Base-by-base conservation (phyloP, 2,888 invertebrate species). In the Nephrotoma appendiculata region DNA sequence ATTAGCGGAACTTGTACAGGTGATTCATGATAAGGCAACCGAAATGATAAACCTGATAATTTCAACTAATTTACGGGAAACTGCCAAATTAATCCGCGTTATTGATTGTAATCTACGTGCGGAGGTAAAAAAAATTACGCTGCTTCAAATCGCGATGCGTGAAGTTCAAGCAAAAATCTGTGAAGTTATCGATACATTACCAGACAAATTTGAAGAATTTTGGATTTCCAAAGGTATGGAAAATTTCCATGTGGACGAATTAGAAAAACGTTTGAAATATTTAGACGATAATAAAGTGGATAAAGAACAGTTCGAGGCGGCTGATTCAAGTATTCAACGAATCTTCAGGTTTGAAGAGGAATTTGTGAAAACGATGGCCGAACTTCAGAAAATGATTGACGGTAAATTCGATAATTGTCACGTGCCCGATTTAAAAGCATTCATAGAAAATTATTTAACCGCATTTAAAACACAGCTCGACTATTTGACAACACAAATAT, bases 321-420 rank as follows among this genome's bases (percentile, higher is more conserved):
- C 7, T 5, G 6, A 31, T 9, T 71, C 71, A 31, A 31, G 71
- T 31, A n/a, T 71, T 9, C 71, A 71, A 11, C 71, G 71, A 9
- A 31, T 71, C 1, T 71, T 31, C 9, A 88, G 89, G 0, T 89
- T 90, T 45, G 88, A 89, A 19, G 19, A 87, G 0, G 89, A 89
- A 0, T 91, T 92, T 42, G 42, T 91, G 0, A 87, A 87, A 19
- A 89, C 90, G 85, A 90, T 92, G 90, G 90, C 90, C 88, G 91
- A 91, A 87, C 88, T 91, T 84, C 91, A 91, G 89, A 91, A 91
- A 2, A 91, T 91, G 90, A 87, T 91, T 19, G 91, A 91, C 86
- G 88, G 89, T 4, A 91, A 92, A 87, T 86, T 91, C 87, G 90
- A 91, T 86, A 91, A 91, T 86, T 88, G 90, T 0, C 90, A 91